These are phyloP conservation scores for Druceiella hillmani DNA, from an alignment of 2,888 invertebrate genomes.

Conservation along the genomic window DNA sequence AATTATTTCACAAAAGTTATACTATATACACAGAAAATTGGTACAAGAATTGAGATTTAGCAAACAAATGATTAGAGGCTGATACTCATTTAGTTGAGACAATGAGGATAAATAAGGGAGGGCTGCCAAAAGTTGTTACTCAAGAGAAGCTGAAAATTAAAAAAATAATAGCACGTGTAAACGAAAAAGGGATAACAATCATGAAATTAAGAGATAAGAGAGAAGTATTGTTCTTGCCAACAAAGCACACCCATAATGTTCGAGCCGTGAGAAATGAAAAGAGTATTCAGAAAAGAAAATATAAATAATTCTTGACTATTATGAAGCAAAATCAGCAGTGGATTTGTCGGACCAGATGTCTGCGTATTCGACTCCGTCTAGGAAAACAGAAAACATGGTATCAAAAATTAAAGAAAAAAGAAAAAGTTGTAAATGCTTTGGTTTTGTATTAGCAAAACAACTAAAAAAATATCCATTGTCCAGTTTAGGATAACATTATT, in stretches of 20 bases:
- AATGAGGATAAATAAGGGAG: slow-evolving; percentile 28
- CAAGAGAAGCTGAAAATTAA: slow-evolving; percentile 27
- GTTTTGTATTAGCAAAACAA: too few relatives aligned
- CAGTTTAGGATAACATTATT: too few relatives aligned
- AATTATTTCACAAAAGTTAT: slow-evolving; percentile 22
- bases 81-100: slow-evolving; percentile 30
- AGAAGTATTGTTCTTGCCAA: slow-evolving; percentile 27
- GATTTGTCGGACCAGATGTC: slow-evolving; percentile 30
- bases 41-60: slow-evolving; percentile 29
- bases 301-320: slow-evolving; percentile 27
- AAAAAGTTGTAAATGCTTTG: too few relatives aligned
- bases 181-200: slow-evolving; percentile 25
- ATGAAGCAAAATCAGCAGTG: slow-evolving; percentile 29
- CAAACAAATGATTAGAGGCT: slow-evolving; percentile 26
- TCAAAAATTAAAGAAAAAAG: too few relatives aligned
- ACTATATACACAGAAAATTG: slow-evolving; percentile 28
- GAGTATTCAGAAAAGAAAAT: slow-evolving; percentile 21
- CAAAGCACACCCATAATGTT: slow-evolving; percentile 27
- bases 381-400: too few relatives aligned
- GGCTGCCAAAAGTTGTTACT: slow-evolving; percentile 28
- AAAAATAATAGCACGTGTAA: slow-evolving; percentile 26
- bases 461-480: too few relatives aligned
- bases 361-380: slow-evolving; percentile 24
- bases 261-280: slow-evolving; percentile 14
- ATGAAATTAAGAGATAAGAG: slow-evolving; percentile 27